phyloP scores from a whole-genome alignment of 2,888 invertebrate genomes.

The Andrena chrysosceles region DNA sequence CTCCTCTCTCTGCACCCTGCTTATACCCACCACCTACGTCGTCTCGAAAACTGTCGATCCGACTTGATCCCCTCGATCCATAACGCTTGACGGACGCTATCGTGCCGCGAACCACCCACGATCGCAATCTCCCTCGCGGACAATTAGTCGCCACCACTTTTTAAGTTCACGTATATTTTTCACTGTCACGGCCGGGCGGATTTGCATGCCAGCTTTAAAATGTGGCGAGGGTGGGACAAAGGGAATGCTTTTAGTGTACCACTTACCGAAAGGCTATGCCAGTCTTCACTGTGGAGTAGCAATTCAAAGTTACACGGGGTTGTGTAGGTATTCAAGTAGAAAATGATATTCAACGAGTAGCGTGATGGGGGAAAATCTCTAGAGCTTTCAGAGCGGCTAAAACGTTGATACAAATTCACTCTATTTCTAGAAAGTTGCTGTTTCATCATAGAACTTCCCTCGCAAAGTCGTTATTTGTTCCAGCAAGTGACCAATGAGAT shows the following conservation, averaged over 20 bases:
- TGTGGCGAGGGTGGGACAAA: too few relatives aligned
- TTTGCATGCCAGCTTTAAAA: too few relatives aligned
- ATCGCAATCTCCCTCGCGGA: too few relatives aligned
- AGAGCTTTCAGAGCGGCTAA: background rate
- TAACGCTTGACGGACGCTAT: conserved; percentile 14
- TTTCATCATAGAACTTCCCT: background rate
- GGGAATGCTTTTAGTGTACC: too few relatives aligned
- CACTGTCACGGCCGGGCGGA: too few relatives aligned
- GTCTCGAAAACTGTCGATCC: conserved; percentile 31
- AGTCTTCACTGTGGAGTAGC: too few relatives aligned
- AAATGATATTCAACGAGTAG: too few relatives aligned
- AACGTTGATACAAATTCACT: background rate
- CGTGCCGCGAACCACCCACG: background rate
- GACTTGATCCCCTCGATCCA: conserved; percentile 43
- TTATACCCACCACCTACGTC: background rate
- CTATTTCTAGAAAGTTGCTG: background rate
- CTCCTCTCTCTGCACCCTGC: conserved; percentile 3
- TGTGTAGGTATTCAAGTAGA: too few relatives aligned
- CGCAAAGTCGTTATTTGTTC: background rate
- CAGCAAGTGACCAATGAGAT: conserved; percentile 20
- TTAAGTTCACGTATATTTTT: background rate
- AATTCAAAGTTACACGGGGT: too few relatives aligned
- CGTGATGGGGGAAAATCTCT: too few relatives aligned
- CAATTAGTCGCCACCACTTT: background rate
- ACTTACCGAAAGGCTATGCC: too few relatives aligned